Conservation (phyloP, 2,797 vertebrate genomes). For the Monodelphis domestica region DNA sequence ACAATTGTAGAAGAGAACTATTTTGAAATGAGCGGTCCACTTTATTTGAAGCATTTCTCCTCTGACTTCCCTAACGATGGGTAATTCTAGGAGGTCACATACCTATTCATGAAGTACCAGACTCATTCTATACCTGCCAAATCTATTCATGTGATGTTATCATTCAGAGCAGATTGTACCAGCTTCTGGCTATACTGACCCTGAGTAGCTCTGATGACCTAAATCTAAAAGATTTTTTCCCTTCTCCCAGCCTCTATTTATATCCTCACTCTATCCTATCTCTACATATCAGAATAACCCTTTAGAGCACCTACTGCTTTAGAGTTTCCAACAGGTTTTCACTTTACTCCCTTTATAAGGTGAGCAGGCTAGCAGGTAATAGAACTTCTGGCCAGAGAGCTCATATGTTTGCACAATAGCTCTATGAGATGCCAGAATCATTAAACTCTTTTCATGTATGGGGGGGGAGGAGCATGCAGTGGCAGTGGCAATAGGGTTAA, state of each 20-base stretch:
- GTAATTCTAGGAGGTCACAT: neutral
- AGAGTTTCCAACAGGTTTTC: neutral
- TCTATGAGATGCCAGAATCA: neutral
- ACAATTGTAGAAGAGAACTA: neutral
- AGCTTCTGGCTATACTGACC: neutral
- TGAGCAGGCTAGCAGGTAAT: no score
- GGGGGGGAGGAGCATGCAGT: no score
- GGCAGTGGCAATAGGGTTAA: no score
- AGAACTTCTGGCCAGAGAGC: neutral
- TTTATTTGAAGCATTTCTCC: neutral
- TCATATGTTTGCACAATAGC: neutral
- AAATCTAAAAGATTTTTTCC: constrained; percentile 2
- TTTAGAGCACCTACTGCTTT: neutral
- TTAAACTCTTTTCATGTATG: neutral
- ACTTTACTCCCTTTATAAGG: neutral
- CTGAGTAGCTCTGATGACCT: neutral
- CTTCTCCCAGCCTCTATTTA: neutral
- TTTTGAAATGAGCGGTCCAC: neutral
- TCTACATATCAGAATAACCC: neutral
- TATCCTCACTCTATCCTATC: neutral
- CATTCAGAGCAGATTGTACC: neutral
- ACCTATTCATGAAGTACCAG: neutral
- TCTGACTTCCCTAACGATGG: neutral
- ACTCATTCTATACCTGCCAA: neutral
- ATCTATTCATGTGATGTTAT: neutral